phyloP scores from a whole-genome alignment of 2,797 vertebrate genomes.

The Cossypha polioptera region DNA sequence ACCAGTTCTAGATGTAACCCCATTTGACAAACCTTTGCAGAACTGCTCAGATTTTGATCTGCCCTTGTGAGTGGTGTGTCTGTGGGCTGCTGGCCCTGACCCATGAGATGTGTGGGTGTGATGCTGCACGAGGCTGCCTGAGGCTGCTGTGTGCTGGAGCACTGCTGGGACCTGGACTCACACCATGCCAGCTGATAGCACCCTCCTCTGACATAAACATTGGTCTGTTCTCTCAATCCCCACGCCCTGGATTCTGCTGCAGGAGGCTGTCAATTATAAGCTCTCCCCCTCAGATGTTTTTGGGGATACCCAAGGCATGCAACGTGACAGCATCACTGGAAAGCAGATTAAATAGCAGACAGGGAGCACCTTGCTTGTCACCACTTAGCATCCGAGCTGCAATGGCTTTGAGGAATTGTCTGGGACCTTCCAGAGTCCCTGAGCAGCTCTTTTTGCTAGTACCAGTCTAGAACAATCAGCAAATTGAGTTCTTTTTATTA shows the following conservation, averaged over 20 bases:
- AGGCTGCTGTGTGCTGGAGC: neutral
- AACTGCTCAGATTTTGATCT: neutral
- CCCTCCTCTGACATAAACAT: neutral
- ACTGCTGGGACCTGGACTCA: neutral
- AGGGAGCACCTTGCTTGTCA: slow-evolving; percentile 26
- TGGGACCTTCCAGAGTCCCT: neutral
- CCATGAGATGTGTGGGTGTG: neutral
- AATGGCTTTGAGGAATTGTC: slow-evolving; percentile 16
- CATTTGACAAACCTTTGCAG: neutral
- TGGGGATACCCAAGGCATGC: neutral
- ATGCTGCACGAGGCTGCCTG: accelerated
- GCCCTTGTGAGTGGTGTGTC: neutral
- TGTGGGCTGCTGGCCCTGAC: neutral
- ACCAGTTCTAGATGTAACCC: neutral
- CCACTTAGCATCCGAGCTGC: slow-evolving; percentile 11
- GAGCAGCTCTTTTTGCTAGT: slow-evolving; percentile 11
- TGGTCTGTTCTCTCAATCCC: neutral
- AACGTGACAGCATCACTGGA: neutral
- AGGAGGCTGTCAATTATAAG: neutral
- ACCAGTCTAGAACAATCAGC: slow-evolving; percentile 44
- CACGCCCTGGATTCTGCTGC: neutral
- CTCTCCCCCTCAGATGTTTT: neutral
- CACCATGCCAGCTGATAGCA: neutral
- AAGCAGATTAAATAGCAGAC: slow-evolving; percentile 15
- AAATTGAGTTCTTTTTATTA: slow-evolving; percentile 67